Base-by-base conservation (phyloP, 2,888 invertebrate genomes). In the Brachyptera putata region DNA sequence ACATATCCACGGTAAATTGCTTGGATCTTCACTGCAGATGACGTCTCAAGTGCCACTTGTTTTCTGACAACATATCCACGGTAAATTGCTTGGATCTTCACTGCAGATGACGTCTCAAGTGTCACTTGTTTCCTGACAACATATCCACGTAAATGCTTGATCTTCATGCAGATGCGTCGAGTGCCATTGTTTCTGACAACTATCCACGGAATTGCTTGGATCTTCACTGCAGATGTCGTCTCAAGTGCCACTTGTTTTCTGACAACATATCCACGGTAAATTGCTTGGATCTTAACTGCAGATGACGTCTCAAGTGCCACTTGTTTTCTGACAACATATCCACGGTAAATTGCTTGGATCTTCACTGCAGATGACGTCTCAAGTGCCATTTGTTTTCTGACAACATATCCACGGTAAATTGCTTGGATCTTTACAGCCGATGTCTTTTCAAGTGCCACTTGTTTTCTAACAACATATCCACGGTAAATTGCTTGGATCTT, bases 401-500 rank as follows among this genome's bases (percentile, higher is more conserved):
- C n/a, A 18, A 34, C 4, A 11, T 36, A 22, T n/a, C 14, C 37
- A 25, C 60, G 56, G 25, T 48, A 56, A 7, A 14, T 22, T 9
- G 18, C 22, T 30, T 62, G 62, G 43, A 62, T 49, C 37, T n/a
- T 43, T 22, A 34, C 4, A 5, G 58, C 55, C 34, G 61, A 30
- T 11, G 30, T 9, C 4, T 3, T 2, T 11, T 43, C 14, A 7
- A n/a, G 7, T 21, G 11, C 2, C 11, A 18, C 11, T 3, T 16
- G 58, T 48, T 37, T 49, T 18, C 37, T 56, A 11, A 14, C 30
- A 39, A 49, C 21, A 43, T 26, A 41, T 41, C 34, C 68, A 1
- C 74, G 72, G 46, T 66, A 71, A 1, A 63, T 68, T 37, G 64
- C 71, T 65, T 80, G 79, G 58, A 80, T 65, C 37, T 69, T 70